These are phyloP conservation scores for Hucho hucho DNA, from an alignment of 2,113 vertebrate genomes.

Conservation along the genomic window DNA sequence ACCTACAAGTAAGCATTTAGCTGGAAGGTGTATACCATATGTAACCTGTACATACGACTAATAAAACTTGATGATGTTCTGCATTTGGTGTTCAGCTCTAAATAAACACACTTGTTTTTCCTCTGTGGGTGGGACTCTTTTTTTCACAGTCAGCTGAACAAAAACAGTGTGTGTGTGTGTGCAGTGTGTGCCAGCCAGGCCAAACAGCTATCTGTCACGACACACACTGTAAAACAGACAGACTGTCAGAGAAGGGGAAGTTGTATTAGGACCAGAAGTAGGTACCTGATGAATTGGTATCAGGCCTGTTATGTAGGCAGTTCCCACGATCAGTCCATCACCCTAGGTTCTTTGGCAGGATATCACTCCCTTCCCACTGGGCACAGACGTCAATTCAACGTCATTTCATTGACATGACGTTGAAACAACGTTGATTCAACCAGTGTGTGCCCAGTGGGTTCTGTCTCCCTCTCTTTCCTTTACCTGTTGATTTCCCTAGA, in stretches of 20 bases:
- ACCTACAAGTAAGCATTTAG: too few species aligned
- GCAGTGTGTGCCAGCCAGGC: background rate
- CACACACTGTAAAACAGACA: constrained; percentile 19
- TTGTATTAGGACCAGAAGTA: constrained; percentile 29
- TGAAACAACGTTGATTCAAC: too few species aligned
- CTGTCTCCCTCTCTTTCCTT: background rate
- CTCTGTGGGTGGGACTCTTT: constrained; percentile 35
- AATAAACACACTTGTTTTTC: constrained; percentile 32
- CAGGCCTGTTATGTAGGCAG: constrained; percentile 17
- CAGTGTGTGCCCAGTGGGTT: too few species aligned
- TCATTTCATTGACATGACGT: too few species aligned
- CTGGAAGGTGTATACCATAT: too few species aligned
- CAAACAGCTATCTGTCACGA: constrained; percentile 14
- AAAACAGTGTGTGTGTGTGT: constrained; percentile 36
- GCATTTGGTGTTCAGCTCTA: constrained; percentile 3
- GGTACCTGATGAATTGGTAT: constrained; percentile 43
- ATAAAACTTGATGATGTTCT: background rate
- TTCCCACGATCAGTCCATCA: constrained; percentile 43
- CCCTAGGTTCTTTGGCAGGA: background rate
- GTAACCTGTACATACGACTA: too few species aligned
- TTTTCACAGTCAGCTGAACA: constrained; percentile 14
- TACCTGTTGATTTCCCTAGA: background rate
- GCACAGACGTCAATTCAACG: too few species aligned
- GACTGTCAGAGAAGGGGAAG: constrained; percentile 8
- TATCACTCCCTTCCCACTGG: background rate